Conservation (phyloP, 1,140 invertebrate genomes). For the Papilio dardanus region DNA sequence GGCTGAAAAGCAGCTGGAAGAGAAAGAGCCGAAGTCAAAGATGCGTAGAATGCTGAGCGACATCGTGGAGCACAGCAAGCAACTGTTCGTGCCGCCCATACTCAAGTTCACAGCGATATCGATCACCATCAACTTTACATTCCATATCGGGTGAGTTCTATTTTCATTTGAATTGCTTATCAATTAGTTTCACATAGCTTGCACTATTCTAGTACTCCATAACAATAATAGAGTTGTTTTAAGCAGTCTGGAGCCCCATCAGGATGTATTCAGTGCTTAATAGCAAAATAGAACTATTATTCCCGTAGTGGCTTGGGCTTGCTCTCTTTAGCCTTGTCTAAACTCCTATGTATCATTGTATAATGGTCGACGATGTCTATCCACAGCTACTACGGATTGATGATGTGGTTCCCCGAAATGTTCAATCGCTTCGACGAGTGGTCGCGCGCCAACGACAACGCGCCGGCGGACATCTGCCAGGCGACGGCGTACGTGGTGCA, state of each 20-base stretch:
- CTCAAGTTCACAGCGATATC: slow-evolving; percentile 91
- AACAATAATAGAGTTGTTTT: too few relatives aligned
- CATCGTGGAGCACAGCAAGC: slow-evolving; percentile 91
- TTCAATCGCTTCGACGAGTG: slow-evolving; percentile 94
- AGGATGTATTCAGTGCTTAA: too few relatives aligned
- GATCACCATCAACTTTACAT: slow-evolving; percentile 93
- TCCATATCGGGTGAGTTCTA: slow-evolving; percentile 89
- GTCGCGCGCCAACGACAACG: slow-evolving; percentile 83
- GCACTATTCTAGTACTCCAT: too few relatives aligned
- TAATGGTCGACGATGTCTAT: background rate
- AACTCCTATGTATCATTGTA: background rate
- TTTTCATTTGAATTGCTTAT: background rate
- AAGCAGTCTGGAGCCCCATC: too few relatives aligned
- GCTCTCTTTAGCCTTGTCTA: background rate
- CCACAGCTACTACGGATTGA: slow-evolving; percentile 90
- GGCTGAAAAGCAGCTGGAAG: slow-evolving; percentile 76
- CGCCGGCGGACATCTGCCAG: slow-evolving; percentile 87
- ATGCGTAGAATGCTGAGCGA: slow-evolving; percentile 87
- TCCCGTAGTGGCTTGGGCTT: background rate
- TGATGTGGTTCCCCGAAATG: slow-evolving; percentile 96
- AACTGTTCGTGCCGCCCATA: slow-evolving; percentile 90
- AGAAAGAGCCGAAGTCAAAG: slow-evolving; percentile 69
- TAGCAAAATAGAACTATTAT: background rate
- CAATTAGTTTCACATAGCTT: background rate
- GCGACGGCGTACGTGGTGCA: slow-evolving; percentile 90